Evolutionary conservation across 2,797 vertebrate species (phyloP).

Genomic region (Chelidonichthys spinosus): DNA sequence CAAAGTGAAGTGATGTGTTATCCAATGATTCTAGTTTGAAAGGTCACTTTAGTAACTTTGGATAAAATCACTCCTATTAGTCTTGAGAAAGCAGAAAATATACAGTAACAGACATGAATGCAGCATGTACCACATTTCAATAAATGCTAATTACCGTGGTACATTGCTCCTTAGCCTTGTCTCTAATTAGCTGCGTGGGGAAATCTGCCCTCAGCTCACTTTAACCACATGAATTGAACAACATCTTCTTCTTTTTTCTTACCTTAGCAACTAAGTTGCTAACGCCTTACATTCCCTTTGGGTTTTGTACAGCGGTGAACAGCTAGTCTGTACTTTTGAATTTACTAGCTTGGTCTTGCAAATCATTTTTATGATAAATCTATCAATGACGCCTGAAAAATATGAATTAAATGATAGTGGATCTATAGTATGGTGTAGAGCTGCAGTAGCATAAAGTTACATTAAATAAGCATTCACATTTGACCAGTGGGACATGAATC

Average conservation of each 20-base stretch:
- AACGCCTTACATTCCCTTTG: not conserved
- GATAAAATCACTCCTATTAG: conserved; percentile 7
- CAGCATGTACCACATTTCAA: not conserved
- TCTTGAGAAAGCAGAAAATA: conserved; percentile 11
- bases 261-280: conserved; percentile 21
- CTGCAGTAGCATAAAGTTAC: not conserved
- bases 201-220: not conserved
- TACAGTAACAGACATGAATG: not conserved
- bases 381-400: not conserved
- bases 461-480: not conserved
- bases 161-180: conserved; percentile 8
- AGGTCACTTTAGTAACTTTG: conserved; percentile 10
- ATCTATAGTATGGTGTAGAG: not conserved
- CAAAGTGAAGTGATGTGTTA: not conserved
- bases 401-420: not conserved
- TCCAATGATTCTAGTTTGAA: conserved; percentile 11
- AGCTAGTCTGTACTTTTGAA: not conserved
- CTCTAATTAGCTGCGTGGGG: conserved; percentile 8
- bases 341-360: not conserved
- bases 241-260: not conserved
- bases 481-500: not conserved
- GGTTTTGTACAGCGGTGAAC: conserved; percentile 1
- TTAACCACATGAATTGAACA: conserved; percentile 3
- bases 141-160: not conserved
- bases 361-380: not conserved